These are phyloP conservation scores for Dasypogon diadema DNA, from an alignment of 2,888 invertebrate genomes.

Conservation along the genomic window DNA sequence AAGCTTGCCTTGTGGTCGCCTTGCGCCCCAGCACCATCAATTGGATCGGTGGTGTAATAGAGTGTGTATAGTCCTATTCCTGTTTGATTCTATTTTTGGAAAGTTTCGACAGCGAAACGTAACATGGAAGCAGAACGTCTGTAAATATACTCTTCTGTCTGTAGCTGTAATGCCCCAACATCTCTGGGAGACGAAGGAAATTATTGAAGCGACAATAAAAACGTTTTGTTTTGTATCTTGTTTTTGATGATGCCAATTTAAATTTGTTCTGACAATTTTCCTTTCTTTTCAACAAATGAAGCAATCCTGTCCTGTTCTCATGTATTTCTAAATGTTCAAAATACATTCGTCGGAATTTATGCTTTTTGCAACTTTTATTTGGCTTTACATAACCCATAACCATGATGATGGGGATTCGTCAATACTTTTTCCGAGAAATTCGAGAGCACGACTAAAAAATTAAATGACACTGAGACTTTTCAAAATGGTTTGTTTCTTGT, in stretches of 20 bases:
- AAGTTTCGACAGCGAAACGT: conserved; percentile 17
- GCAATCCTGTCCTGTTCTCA: too few species aligned
- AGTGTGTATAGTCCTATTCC: conserved; percentile 30
- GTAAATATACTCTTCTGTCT: conserved; percentile 21
- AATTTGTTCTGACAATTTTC: conserved; percentile 26
- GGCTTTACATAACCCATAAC: not conserved
- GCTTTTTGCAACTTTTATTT: not conserved
- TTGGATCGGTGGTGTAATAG: conserved; percentile 1
- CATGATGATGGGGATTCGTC: conserved; percentile 29
- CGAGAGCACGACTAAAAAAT: too few species aligned
- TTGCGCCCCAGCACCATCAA: conserved; percentile 6
- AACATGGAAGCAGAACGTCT: conserved; percentile 34
- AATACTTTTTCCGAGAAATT: too few species aligned
- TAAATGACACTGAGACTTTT: not conserved
- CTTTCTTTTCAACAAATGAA: conserved; percentile 17
- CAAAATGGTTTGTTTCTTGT: not conserved
- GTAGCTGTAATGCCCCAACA: not conserved
- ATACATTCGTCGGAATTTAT: not conserved
- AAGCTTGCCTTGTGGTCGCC: conserved; percentile 10
- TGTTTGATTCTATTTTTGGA: conserved; percentile 42
- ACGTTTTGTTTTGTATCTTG: conserved; percentile 29
- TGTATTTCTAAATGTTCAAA: not conserved
- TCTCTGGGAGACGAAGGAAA: not conserved
- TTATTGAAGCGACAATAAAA: conserved; percentile 36
- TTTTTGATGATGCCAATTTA: conserved; percentile 34